Conservation (phyloP, 2,797 vertebrate genomes). For the Myiotriccus ornatus region DNA sequence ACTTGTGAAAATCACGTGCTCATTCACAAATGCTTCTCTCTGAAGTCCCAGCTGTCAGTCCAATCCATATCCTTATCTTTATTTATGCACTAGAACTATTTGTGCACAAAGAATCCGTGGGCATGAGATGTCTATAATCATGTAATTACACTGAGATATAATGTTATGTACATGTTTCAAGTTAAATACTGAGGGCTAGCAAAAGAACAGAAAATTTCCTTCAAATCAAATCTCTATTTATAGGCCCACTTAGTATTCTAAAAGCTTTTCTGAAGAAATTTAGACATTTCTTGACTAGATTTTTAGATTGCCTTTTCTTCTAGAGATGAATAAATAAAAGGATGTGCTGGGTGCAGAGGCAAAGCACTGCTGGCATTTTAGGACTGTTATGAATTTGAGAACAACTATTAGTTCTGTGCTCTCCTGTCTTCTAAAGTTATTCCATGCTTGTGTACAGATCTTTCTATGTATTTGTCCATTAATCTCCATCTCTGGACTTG, state of each 20-base stretch:
- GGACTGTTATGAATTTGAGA: conserved; percentile 17
- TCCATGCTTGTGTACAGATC: conserved; percentile 51
- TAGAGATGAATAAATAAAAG: not conserved
- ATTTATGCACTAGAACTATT: not conserved
- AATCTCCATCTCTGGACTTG: conserved; percentile 60
- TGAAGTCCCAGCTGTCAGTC: not conserved
- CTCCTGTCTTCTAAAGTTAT: conserved; percentile 63
- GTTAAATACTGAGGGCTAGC: not conserved
- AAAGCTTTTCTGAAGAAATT: not conserved
- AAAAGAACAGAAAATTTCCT: not conserved
- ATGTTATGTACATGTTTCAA: not conserved
- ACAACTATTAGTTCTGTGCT: conserved; percentile 44
- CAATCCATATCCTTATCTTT: not conserved
- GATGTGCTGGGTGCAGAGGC: not conserved
- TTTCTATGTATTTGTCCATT: conserved; percentile 65
- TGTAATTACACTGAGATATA: not conserved
- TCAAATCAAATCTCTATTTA: not conserved
- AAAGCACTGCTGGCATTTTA: not conserved
- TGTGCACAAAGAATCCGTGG: not conserved
- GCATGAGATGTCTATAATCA: not conserved
- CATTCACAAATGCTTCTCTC: not conserved
- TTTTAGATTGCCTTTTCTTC: conserved; percentile 23
- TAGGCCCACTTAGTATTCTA: not conserved
- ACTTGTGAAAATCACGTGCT: not conserved
- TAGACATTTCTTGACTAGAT: not conserved